A percentile compares a stretch with the other conserved stretches of the same genome.
phyloP scores from a whole-genome alignment of 2,888 invertebrate genomes.

The Sericinus montela region DNA sequence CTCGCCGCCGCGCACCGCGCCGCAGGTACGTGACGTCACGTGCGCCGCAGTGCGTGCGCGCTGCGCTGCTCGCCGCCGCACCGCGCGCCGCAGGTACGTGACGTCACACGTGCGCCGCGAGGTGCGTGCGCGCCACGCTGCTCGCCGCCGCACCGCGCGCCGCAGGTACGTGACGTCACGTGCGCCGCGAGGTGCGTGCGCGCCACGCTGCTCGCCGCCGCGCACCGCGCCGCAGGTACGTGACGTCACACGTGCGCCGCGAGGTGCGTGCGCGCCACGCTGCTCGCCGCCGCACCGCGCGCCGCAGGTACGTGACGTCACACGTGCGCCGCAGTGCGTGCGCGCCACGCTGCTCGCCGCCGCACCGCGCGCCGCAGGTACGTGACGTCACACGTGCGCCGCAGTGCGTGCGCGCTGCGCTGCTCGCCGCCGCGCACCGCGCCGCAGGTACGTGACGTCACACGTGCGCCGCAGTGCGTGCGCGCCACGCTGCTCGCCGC shows the following conservation, averaged over 20 bases:
- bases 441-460: constrained; percentile 19
- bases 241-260: neutral
- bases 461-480: no score
- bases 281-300: no score
- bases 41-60: constrained; percentile 88
- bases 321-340: constrained; percentile 87
- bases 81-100: constrained; percentile 84
- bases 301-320: no score
- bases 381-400: constrained; percentile 87
- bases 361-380: constrained; percentile 85
- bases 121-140: constrained; percentile 88
- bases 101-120: constrained; percentile 88
- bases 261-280: neutral
- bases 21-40: no score
- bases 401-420: constrained; percentile 88
- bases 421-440: constrained; percentile 82
- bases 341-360: constrained; percentile 85
- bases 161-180: constrained; percentile 18
- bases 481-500: no score
- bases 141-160: constrained; percentile 78
- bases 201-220: no score
- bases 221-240: neutral
- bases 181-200: no score
- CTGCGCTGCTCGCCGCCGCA: constrained; percentile 85
- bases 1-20: no score